Conservation (phyloP, 2,888 invertebrate genomes). For the Dynastes maya region DNA sequence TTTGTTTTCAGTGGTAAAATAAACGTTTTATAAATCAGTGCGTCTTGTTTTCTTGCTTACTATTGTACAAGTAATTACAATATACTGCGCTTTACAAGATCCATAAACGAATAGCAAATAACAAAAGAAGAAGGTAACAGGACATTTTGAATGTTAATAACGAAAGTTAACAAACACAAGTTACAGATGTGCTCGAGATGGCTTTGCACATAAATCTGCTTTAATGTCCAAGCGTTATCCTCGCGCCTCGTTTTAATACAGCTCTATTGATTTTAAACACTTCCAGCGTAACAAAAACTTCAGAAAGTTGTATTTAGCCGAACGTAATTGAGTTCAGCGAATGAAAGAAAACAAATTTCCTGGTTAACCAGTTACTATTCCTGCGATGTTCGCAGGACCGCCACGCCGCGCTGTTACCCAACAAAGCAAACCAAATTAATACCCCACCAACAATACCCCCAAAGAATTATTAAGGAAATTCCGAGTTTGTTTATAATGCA, state of each 20-base stretch:
- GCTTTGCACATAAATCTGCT: neutral
- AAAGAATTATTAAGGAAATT: conserved; percentile 51
- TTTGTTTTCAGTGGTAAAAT: no score
- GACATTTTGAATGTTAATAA: neutral
- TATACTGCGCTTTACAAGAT: no score
- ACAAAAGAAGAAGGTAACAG: no score
- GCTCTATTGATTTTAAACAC: conserved; percentile 29
- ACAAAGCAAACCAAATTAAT: conserved; percentile 45
- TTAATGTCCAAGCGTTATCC: conserved; percentile 7
- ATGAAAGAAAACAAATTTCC: conserved; percentile 46
- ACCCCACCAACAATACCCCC: conserved; percentile 39
- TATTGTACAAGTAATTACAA: no score
- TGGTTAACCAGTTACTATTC: conserved; percentile 39
- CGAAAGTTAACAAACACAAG: neutral
- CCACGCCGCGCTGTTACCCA: conserved; percentile 1
- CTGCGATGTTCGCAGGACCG: neutral
- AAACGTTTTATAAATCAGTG: no score
- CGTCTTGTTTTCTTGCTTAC: no score
- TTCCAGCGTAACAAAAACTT: conserved; percentile 18
- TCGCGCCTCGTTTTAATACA: neutral
- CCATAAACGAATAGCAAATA: no score
- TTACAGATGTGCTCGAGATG: neutral
- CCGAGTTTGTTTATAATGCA: conserved; percentile 51
- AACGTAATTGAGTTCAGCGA: conserved; percentile 44
- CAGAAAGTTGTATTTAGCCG: conserved; percentile 18